Percentiles rank a stretch among this genome's conserved stretches.
Conservation (phyloP, 2,888 invertebrate genomes). For the Hypomecis atomaria region DNA sequence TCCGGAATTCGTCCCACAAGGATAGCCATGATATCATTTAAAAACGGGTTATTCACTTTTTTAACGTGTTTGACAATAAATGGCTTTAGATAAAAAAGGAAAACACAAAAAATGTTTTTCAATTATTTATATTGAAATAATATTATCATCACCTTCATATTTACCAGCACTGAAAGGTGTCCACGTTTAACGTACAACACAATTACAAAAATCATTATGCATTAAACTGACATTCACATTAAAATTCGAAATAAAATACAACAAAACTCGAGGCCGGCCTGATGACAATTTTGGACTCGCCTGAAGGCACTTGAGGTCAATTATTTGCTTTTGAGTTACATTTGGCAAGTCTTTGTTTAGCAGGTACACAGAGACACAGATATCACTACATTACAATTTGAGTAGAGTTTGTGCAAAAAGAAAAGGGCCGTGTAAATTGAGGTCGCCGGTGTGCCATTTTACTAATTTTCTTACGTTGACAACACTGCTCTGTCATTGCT, state of each 20-base stretch:
- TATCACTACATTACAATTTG: constrained; percentile 1
- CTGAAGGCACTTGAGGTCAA: constrained; percentile 81
- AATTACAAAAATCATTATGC: constrained; percentile 67
- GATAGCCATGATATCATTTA: no score
- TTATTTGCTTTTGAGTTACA: constrained; percentile 67
- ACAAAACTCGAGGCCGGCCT: constrained; percentile 61
- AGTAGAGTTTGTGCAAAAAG: no score
- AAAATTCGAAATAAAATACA: constrained; percentile 49
- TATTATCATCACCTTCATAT: constrained; percentile 81
- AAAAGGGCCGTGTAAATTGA: no score
- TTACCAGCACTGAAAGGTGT: constrained; percentile 79
- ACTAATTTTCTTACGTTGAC: no score
- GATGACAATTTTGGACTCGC: constrained; percentile 66
- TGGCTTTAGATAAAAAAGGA: background rate
- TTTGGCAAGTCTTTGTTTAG: constrained; percentile 61
- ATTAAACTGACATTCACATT: constrained; percentile 64
- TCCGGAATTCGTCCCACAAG: no score
- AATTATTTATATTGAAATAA: constrained; percentile 70
- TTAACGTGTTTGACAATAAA: no score
- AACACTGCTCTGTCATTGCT: no score
- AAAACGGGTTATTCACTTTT: no score
- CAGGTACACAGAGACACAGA: constrained; percentile 19
- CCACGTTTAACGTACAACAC: constrained; percentile 82
- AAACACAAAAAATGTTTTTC: constrained; percentile 24
- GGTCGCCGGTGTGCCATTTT: no score